Percentiles rank a stretch among this genome's conserved stretches.
Conservation (phyloP, 2,113 vertebrate species). For the Nymphicus hollandicus region DNA sequence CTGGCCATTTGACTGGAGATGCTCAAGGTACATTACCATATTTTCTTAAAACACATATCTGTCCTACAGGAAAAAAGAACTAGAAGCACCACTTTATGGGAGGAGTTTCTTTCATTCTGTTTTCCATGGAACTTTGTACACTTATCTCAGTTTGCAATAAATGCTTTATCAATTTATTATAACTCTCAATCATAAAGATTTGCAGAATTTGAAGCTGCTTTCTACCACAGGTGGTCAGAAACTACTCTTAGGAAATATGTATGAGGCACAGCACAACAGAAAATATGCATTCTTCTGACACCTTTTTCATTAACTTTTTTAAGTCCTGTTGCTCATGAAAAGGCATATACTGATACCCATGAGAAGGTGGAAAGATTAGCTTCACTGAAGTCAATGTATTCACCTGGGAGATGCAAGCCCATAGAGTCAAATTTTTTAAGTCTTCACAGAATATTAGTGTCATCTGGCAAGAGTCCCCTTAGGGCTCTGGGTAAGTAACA, state of each 20-base stretch:
- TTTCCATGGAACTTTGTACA: not conserved
- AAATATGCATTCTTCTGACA: not conserved
- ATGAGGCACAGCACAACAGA: not conserved
- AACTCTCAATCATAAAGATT: not conserved
- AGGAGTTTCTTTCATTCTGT: not conserved
- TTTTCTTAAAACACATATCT: conserved; percentile 11
- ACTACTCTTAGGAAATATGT: not conserved
- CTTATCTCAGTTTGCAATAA: not conserved
- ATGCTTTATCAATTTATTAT: not conserved
- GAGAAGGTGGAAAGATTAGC: not conserved
- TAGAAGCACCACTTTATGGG: not conserved
- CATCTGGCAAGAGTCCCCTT: not conserved
- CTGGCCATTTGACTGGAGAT: not conserved
- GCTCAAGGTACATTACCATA: not conserved
- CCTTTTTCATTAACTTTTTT: not conserved
- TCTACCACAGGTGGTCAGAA: not conserved
- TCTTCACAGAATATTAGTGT: not conserved
- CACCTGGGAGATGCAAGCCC: not conserved
- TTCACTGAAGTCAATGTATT: not conserved
- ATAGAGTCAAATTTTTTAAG: not conserved
- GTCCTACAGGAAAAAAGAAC: not conserved
- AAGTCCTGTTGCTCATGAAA: not conserved
- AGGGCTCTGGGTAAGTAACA: no score
- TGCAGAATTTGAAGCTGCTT: not conserved
- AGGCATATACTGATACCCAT: not conserved